Evolutionary conservation across 2,797 vertebrate genomes (phyloP).

Genomic region (Gadopsis marmoratus): DNA sequence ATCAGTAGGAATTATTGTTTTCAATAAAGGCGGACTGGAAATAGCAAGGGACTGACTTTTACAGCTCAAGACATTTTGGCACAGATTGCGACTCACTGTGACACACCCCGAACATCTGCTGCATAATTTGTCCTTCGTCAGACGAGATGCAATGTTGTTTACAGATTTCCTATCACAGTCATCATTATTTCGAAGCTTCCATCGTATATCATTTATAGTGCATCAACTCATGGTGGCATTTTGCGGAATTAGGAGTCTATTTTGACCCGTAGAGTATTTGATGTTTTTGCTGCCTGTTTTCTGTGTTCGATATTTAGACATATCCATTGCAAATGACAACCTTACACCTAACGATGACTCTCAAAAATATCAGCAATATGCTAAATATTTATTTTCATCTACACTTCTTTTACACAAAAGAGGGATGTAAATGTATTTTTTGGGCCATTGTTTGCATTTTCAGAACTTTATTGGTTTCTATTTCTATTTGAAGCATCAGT

Average conservation of each 20-base stretch:
- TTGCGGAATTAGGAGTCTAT: conserved; percentile 7
- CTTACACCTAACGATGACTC: not conserved
- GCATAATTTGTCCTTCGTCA: conserved; percentile 55
- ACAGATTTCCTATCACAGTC: conserved; percentile 50
- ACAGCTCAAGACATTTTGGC: conserved; percentile 30
- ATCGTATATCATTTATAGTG: conserved; percentile 50
- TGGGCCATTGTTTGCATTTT: not conserved
- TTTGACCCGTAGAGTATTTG: not conserved
- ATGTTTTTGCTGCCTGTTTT: not conserved
- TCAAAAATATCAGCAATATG: not conserved
- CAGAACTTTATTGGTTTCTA: not conserved
- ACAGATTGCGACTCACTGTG: conserved; percentile 69
- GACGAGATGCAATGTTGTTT: conserved; percentile 61
- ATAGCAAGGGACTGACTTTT: conserved; percentile 18
- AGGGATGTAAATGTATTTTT: not conserved
- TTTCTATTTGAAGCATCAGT: not conserved
- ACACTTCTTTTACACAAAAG: not conserved
- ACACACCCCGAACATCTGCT: conserved; percentile 71
- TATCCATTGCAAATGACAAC: not conserved
- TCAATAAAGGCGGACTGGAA: conserved; percentile 25
- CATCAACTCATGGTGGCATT: conserved; percentile 10
- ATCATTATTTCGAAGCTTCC: conserved; percentile 55
- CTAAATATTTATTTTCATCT: not conserved
- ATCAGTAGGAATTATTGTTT: not conserved
- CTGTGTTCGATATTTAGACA: not conserved